phyloP scores from a whole-genome alignment of 2,113 vertebrate genomes.

The Entomyzon cyanotis region DNA sequence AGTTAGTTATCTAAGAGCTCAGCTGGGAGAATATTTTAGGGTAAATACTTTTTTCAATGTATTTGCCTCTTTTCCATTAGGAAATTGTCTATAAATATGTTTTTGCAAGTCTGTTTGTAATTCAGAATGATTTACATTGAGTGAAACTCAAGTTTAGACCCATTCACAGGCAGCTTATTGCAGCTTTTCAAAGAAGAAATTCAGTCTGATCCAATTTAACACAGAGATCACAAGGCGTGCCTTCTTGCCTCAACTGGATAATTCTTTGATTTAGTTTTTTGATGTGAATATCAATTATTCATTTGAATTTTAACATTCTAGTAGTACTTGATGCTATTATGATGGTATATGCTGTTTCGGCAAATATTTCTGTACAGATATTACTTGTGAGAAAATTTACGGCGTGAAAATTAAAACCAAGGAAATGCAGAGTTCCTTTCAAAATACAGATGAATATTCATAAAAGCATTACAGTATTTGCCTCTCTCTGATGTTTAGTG shows the following conservation, averaged over 20 bases:
- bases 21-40: conserved; percentile 20
- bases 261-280: conserved; percentile 52
- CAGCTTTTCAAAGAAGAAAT: conserved; percentile 13
- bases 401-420: conserved; percentile 25
- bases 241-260: conserved; percentile 31
- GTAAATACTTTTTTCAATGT: neutral
- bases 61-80: conserved; percentile 13
- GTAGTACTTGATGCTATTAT: conserved; percentile 13
- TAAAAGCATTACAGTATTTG: conserved; percentile 30
- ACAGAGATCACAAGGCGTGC: neutral
- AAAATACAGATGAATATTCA: conserved; percentile 60
- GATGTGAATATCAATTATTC: conserved; percentile 53
- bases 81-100: conserved; percentile 10
- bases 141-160: conserved; percentile 4
- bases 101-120: conserved; percentile 23
- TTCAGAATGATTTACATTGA: conserved; percentile 29
- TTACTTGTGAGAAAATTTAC: conserved; percentile 16
- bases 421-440: conserved; percentile 42
- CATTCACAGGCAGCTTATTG: conserved; percentile 7
- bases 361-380: conserved; percentile 31
- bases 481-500: conserved; percentile 41
- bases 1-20: conserved; percentile 15
- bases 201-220: conserved; percentile 21
- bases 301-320: conserved; percentile 44
- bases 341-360: conserved; percentile 1